A percentile compares a stretch with the other conserved stretches of the same genome.
Evolutionary conservation across 1,140 invertebrate genomes (phyloP).

Genomic region (Lepeophtheirus salmonis): DNA sequence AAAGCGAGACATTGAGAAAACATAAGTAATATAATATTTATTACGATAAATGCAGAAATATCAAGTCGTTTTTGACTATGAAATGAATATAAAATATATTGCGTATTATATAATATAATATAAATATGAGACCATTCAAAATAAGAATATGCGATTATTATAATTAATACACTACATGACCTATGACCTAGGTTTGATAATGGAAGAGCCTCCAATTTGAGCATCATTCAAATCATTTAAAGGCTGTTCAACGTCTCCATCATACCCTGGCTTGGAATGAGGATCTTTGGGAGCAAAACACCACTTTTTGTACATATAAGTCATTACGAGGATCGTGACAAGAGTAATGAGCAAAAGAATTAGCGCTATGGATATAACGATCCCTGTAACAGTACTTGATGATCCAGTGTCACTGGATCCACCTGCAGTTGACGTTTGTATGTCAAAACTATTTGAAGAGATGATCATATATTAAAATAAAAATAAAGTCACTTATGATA

Average conservation of each 20-base stretch:
- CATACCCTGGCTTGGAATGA: not conserved
- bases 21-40: too few relatives aligned
- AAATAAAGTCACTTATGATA: too few relatives aligned
- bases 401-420: not conserved
- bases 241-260: not conserved
- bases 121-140: too few relatives aligned
- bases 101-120: too few relatives aligned
- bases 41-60: too few relatives aligned
- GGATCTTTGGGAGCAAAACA: not conserved
- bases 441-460: not conserved
- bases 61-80: too few relatives aligned
- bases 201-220: not conserved
- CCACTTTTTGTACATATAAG: not conserved
- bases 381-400: not conserved
- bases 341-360: not conserved
- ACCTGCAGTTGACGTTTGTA: too few relatives aligned
- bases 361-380: not conserved
- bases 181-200: not conserved
- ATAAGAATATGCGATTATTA: too few relatives aligned
- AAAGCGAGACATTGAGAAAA: too few relatives aligned
- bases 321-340: not conserved
- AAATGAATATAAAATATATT: too few relatives aligned
- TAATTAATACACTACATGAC: too few relatives aligned
- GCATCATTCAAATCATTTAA: not conserved
- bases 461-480: too few relatives aligned